Base-by-base conservation (phyloP, 1,140 invertebrate species). In the Apis cerana region DNA sequence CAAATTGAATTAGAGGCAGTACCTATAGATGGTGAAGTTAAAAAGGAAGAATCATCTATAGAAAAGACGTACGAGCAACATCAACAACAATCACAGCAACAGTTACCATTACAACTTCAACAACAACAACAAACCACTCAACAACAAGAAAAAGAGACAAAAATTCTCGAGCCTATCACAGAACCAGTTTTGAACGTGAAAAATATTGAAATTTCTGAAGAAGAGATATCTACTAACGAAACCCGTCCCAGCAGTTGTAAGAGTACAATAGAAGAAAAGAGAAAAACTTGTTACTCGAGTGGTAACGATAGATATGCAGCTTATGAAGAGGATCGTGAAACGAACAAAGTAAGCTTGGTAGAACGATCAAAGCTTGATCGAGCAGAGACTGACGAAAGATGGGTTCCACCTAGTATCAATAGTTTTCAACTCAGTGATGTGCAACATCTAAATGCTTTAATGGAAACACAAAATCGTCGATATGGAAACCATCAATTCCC, bases 371-470 rank as follows among this genome's bases (percentile, higher is more conserved):
- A 95, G 80, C 85, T 95, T 11, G 94, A 95, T 86, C 93, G 93
- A 61, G 94, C 94, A 17, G 94, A 95, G 84, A 94, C 95, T 1
- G 96, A 96, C 83, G 96, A 96, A 87, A 91, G 96, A 76, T 96
- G 96, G 96, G 95, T 96, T 8, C 96, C 96, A 33, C 95, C 95
- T 7, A 95, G 95, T 86, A 93, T 94, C 43, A 93, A 93, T 13
- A 94, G 89, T 23, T 93, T 94, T 59, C 93, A 93, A 86, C 90
- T 92, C 0, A 91, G 91, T 27, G 92, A 94, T 43, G 89, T 93
- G 15, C 90, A 91, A 58, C 92, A 94, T 43, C 71, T 94, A 13
- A 94, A 93, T 83, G 92, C 93, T 76, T 84, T 94, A 2, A 93
- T 94, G 68, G 93, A 94, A 9, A 91, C 89, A 43, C 94, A 94